Evolutionary conservation across 2,113 vertebrate genomes (phyloP).

Genomic region (Macquaria australasica): DNA sequence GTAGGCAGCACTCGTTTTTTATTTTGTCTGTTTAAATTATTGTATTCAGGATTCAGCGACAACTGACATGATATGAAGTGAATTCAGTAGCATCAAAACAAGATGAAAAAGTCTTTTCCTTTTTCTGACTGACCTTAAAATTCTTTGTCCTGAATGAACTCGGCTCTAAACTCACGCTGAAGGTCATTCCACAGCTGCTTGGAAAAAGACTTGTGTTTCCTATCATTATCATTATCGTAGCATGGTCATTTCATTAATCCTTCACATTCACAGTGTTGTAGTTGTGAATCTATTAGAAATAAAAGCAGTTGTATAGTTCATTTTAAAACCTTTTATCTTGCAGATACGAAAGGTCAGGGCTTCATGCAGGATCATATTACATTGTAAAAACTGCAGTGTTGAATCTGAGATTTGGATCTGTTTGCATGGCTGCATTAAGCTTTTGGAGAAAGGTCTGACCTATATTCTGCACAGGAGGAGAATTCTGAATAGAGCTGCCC

Average conservation of each 20-base stretch:
- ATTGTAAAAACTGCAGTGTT: background rate
- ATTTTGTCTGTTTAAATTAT: background rate
- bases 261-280: background rate
- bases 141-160: background rate
- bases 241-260: background rate
- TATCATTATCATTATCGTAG: background rate
- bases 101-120: slow-evolving; percentile 4
- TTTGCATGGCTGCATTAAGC: slow-evolving; percentile 37
- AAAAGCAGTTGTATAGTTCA: background rate
- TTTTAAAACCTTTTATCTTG: slow-evolving; percentile 33
- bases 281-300: slow-evolving; percentile 9
- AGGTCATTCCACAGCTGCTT: background rate
- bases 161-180: background rate
- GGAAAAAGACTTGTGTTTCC: background rate
- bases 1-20: no score
- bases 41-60: background rate
- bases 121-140: slow-evolving; percentile 15
- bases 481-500: slow-evolving; percentile 12
- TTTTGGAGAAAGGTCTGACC: slow-evolving; percentile 39
- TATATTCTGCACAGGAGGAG: slow-evolving; percentile 33
- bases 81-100: slow-evolving; percentile 18
- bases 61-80: background rate
- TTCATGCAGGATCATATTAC: slow-evolving; percentile 33
- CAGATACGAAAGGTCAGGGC: slow-evolving; percentile 29
- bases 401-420: slow-evolving; percentile 34